Evolutionary conservation across 2,113 vertebrate genomes (phyloP).

Genomic region (Ceyx melanurus): DNA sequence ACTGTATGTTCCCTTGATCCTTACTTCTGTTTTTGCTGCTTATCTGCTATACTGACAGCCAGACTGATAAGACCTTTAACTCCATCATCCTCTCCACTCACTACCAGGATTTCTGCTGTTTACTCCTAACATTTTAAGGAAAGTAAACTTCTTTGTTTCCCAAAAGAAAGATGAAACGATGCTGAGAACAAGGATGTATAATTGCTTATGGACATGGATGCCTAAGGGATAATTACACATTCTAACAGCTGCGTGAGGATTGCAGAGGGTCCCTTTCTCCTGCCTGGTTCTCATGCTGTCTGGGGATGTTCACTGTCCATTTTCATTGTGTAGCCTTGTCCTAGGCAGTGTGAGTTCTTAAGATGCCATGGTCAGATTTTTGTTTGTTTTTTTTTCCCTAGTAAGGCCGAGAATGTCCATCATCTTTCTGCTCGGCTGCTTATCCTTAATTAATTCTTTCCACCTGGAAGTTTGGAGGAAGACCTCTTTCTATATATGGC

Average conservation of each 20-base stretch:
- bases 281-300: not conserved
- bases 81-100: not conserved
- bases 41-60: not conserved
- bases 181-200: not conserved
- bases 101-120: not conserved
- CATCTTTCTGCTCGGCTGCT: not conserved
- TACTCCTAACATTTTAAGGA: not conserved
- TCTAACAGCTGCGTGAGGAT: not conserved
- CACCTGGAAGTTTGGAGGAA: not conserved
- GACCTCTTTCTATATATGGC: not conserved
- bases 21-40: not conserved
- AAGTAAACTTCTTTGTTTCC: not conserved
- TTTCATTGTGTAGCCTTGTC: not conserved
- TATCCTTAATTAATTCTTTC: not conserved
- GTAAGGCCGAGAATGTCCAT: not conserved
- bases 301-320: not conserved
- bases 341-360: not conserved
- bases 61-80: not conserved
- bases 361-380: not conserved
- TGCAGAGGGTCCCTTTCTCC: not conserved
- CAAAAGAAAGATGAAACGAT: not conserved
- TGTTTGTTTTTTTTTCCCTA: not conserved
- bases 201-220: not conserved
- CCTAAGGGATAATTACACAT: not conserved
- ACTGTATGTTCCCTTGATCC: not conserved